Percentiles rank a stretch among this genome's conserved stretches.
Evolutionary conservation across 2,888 invertebrate species (phyloP).

Genomic region (Hydriomena furcata): DNA sequence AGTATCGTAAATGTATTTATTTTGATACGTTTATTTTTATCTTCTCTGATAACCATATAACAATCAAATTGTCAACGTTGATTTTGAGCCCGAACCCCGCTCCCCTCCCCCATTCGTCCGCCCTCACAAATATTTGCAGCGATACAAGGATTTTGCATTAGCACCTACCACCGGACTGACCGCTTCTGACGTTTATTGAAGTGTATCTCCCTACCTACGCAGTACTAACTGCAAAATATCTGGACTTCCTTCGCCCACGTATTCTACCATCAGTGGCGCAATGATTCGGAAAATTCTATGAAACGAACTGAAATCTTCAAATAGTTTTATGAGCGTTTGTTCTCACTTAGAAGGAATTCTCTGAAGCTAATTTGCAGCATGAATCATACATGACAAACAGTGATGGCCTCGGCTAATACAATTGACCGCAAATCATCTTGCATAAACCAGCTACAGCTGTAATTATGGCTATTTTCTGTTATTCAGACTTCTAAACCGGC

Average conservation of each 20-base stretch:
- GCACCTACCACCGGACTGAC: constrained; percentile 52
- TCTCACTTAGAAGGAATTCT: constrained; percentile 29
- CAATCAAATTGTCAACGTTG: constrained; percentile 41
- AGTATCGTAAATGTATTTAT: no score
- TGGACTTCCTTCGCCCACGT: constrained; percentile 30
- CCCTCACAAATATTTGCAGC: constrained; percentile 65
- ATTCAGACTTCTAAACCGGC: not conserved
- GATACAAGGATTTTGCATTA: constrained; percentile 72
- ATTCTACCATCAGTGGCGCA: constrained; percentile 29
- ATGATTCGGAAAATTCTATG: constrained; percentile 27
- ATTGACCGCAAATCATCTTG: constrained; percentile 53
- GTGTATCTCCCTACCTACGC: constrained; percentile 44
- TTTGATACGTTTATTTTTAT: no score
- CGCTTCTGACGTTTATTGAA: constrained; percentile 53
- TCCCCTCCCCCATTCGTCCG: constrained; percentile 43
- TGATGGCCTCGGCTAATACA: constrained; percentile 48
- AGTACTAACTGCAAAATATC: constrained; percentile 26
- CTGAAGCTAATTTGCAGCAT: constrained; percentile 46
- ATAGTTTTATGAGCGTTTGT: constrained; percentile 26
- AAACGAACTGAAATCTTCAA: constrained; percentile 39
- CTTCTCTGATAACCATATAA: no score
- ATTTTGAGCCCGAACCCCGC: constrained; percentile 31
- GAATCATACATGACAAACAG: constrained; percentile 61
- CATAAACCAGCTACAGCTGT: constrained; percentile 13
- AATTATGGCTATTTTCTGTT: constrained; percentile 8